A percentile compares a stretch with the other conserved stretches of the same genome.
These are phyloP conservation scores for Molossus alvarezi DNA, from an alignment of 2,797 vertebrate species.

Conservation along the genomic window DNA sequence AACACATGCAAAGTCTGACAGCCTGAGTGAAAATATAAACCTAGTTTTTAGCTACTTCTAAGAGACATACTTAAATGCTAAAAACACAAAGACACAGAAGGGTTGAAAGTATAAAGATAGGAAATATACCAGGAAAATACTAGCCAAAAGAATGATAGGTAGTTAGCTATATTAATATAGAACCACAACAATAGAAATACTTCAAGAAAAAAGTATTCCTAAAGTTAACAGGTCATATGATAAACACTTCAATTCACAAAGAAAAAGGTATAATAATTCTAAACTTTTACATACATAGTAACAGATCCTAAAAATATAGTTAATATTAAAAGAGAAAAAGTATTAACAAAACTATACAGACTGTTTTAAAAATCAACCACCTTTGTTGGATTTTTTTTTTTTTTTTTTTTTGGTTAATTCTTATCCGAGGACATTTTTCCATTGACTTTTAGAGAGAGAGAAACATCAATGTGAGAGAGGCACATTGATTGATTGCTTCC, in stretches of 20 bases:
- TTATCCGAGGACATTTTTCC: too few relatives aligned
- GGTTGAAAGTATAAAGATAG: neutral
- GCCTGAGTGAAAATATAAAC: neutral
- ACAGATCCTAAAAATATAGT: neutral
- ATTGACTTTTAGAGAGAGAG: too few relatives aligned
- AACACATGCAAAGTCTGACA: neutral
- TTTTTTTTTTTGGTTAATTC: too few relatives aligned
- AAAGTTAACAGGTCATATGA: neutral
- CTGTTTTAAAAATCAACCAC: neutral
- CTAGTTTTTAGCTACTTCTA: neutral
- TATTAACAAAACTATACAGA: neutral
- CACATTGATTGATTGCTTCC: too few relatives aligned
- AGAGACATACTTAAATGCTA: neutral
- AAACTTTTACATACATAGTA: neutral
- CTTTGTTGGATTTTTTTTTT: neutral
- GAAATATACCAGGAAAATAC: neutral
- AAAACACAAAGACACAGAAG: neutral
- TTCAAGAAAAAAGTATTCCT: constrained; percentile 21
- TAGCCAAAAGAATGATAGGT: neutral
- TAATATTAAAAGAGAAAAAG: neutral
- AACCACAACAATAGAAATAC: neutral
- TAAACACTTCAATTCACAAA: neutral
- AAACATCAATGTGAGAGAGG: too few relatives aligned
- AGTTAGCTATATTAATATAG: neutral
- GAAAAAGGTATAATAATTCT: neutral